Evolutionary conservation across 2,888 invertebrate species (phyloP), one percentile per base, ranked within the genome.

Genomic region (Athripsodes cinereus): DNA sequence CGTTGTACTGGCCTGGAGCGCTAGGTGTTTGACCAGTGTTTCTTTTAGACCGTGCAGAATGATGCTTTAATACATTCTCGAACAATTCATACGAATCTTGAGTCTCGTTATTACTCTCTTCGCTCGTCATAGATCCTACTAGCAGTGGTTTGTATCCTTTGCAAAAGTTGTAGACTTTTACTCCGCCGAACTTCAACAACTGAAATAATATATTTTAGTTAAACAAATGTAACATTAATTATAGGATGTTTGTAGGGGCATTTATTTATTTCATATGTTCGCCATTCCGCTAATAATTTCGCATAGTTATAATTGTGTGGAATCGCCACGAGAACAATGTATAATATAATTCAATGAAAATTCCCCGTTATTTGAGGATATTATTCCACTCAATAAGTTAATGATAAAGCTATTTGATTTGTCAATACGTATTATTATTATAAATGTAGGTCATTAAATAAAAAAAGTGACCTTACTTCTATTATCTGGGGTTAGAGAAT

Each of bases 401-500:
- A 10, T 26, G 26, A 26, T 26, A 10, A 26, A 6, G 10, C 3
- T 26, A 26, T 26, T 26, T 26, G 26, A 6, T 26, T 3, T 26
- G 26, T 26, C 26, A 26, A 26, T 26, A 10, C 10, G 10, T 26
- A 26, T 26, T 26, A 26, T 10, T 26, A 26, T 26, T 26, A 26
- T 26, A 49, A 55, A 61, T 61, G 50, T 61, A 35, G 61, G 61
- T 61, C 61, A 61, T 22, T 26, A 18, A 49, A 49, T 52, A 61
- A 26, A n/a, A 61, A 61, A 61, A 53, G 50, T 61, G 61, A 61
- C 61, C 59, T 62, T 59, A 26, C 26, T 26, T 26, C 26, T 48
- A 54, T 62, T 59, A 62, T 59, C 58, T 62, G 54, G 59, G 61
- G 59, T 62, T 62, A 61, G 26, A 31, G 46, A 58, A 26, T n/a